These are phyloP conservation scores for Polylopha cassiicola DNA, from an alignment of 2,888 invertebrate genomes.

Conservation along the genomic window DNA sequence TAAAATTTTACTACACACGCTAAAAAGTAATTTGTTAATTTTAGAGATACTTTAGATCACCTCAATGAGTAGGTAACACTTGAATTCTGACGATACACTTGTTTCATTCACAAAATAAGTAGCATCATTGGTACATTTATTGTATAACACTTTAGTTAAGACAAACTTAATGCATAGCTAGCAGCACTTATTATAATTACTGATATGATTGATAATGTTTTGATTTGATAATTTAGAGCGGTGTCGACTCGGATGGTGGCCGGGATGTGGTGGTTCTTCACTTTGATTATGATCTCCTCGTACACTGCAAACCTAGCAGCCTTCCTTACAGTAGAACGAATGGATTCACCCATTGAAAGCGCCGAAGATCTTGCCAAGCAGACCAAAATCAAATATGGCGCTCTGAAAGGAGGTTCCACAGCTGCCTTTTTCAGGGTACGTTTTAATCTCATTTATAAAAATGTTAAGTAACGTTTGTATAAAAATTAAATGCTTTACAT, in stretches of 20 bases:
- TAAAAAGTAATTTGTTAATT: too few species aligned
- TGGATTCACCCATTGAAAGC: slow-evolving; percentile 96
- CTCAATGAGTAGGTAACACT: too few species aligned
- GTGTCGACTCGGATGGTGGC: slow-evolving; percentile 93
- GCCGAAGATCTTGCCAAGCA: slow-evolving; percentile 98
- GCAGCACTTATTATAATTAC: slow-evolving; percentile 4
- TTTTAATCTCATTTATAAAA: slow-evolving; percentile 18
- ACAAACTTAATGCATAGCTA: too few species aligned
- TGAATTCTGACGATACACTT: too few species aligned
- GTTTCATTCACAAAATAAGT: too few species aligned
- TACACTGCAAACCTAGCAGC: slow-evolving; percentile 98
- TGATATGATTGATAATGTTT: not conserved
- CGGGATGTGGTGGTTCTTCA: slow-evolving; percentile 98
- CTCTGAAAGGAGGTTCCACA: slow-evolving; percentile 94
- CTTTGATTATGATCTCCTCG: slow-evolving; percentile 96
- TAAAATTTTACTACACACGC: too few species aligned
- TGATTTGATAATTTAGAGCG: slow-evolving; percentile 73
- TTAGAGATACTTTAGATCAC: too few species aligned
- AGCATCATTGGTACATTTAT: too few species aligned
- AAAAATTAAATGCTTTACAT: slow-evolving; percentile 9
- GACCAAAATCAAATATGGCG: slow-evolving; percentile 97
- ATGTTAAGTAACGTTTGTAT: slow-evolving; percentile 1
- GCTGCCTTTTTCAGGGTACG: slow-evolving; percentile 94
- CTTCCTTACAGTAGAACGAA: slow-evolving; percentile 93
- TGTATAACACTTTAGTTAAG: too few species aligned